Conservation (phyloP, 1,140 invertebrate genomes). For the Bicyclus anynana region DNA sequence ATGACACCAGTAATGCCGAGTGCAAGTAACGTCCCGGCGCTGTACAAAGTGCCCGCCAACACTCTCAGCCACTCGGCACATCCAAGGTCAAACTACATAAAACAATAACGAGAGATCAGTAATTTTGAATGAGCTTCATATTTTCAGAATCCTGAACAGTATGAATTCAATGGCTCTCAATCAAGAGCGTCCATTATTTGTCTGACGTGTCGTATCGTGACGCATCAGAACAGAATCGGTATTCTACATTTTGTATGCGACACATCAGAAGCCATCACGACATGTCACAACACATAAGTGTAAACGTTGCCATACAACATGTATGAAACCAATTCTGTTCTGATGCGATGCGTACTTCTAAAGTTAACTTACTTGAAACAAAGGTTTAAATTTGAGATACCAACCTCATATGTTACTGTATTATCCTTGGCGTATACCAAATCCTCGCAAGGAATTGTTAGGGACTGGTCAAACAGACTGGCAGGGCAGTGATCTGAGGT, state of each 20-base stretch:
- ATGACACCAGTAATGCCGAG: constrained; percentile 81
- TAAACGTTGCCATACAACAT: too few species aligned
- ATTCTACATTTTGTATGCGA: too few species aligned
- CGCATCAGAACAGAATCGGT: too few species aligned
- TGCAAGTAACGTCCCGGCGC: constrained; percentile 56
- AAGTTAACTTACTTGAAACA: too few species aligned
- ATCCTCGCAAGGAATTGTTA: constrained; percentile 39
- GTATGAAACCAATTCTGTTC: too few species aligned
- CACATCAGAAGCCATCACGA: too few species aligned
- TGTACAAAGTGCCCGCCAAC: constrained; percentile 43
- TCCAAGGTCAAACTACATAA: constrained; percentile 50
- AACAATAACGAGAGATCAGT: not conserved
- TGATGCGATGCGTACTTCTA: too few species aligned
- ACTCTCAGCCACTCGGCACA: constrained; percentile 48
- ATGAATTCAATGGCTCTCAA: too few species aligned
- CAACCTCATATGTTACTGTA: constrained; percentile 65
- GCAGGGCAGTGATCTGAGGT: constrained; percentile 42
- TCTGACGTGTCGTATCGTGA: too few species aligned
- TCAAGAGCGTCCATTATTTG: too few species aligned
- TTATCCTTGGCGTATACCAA: constrained; percentile 57
- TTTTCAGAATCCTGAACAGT: too few species aligned
- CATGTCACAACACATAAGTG: too few species aligned
- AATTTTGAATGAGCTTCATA: not conserved
- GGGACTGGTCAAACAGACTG: constrained; percentile 36
- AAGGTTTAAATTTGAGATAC: constrained; percentile 23